Base-by-base conservation (phyloP, 2,113 vertebrate species). In the Passer montanus region DNA sequence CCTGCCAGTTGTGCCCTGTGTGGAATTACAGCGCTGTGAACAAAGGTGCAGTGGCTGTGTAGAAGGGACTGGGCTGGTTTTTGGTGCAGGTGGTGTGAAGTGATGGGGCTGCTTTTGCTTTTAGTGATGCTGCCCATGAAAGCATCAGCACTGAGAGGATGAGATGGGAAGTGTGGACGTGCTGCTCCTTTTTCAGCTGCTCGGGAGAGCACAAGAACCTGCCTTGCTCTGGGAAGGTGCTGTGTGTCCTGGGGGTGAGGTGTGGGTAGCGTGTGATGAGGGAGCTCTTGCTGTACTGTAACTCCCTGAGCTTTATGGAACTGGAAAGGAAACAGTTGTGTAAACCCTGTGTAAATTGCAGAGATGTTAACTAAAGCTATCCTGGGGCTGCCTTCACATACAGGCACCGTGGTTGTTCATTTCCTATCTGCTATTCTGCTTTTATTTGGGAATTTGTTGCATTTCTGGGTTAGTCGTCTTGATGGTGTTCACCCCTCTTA, bases 1-100 rank as follows among this genome's bases (percentile, higher is more conserved):
- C 7, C 21, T 85, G 47, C 12, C 1, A 1, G 0, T 0, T 55
- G 49, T 35, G 58, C 21, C 18, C 19, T n/a, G 0, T 1, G 50
- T n/a, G 78, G 35, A 14, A 1, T 21, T 17, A 2, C 12, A 64
- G 24, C 21, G 50, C 7, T 16, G 13, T 4, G 3, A 49, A 3
- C 3, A 4, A 4, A 15, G 8, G 4, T 7, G 46, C 15, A 20
- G 39, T 53, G 49, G 9, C 5, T 3, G 28, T n/a, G 19, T 11
- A 5, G 6, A 10, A 50, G 41, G 69, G 7, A 0, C 31, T 1
- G 0, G 14, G 60, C 52, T 79, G 60, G 0, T 50, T 33, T 77
- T 13, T 56, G 60, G 6, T 31, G 33, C 11, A 18, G 28, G 5
- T 24, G 3, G 3, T 4, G 84, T 26, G 68, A 39, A 30, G 3